phyloP scores from a whole-genome alignment of 2,797 vertebrate species.

The Melanotaenia parkinsoni region DNA sequence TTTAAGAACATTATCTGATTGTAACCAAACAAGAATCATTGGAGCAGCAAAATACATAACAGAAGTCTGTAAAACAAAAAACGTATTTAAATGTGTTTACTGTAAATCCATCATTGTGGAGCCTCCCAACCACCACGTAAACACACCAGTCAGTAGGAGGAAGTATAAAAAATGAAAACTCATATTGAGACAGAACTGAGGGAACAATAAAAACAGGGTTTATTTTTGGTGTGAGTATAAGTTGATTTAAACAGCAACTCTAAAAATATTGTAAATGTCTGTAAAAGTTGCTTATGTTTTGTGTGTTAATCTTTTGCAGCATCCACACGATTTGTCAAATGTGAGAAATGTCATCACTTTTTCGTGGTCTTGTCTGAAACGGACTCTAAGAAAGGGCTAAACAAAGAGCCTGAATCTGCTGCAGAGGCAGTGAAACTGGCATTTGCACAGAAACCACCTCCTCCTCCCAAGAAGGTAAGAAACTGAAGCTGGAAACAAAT shows the following conservation, averaged over 20 bases:
- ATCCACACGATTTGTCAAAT: conserved; percentile 97
- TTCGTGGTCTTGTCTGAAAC: conserved; percentile 97
- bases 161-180: background rate
- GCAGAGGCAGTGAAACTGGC: conserved; percentile 96
- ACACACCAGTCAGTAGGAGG: background rate
- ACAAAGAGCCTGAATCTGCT: conserved; percentile 94
- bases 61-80: background rate
- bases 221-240: background rate
- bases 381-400: conserved; percentile 96
- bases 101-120: background rate
- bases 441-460: conserved; percentile 96
- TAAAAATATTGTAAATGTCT: background rate
- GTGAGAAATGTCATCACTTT: conserved; percentile 99
- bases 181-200: background rate
- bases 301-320: conserved; percentile 77
- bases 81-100: background rate
- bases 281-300: background rate
- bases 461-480: conserved; percentile 95
- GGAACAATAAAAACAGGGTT: background rate
- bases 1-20: no score
- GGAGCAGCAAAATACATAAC: background rate
- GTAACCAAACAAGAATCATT: background rate
- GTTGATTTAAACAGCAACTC: background rate
- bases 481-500: background rate
- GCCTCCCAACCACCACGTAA: background rate